phyloP scores from a whole-genome alignment of 2,113 vertebrate species.

The Electrona antarctica region DNA sequence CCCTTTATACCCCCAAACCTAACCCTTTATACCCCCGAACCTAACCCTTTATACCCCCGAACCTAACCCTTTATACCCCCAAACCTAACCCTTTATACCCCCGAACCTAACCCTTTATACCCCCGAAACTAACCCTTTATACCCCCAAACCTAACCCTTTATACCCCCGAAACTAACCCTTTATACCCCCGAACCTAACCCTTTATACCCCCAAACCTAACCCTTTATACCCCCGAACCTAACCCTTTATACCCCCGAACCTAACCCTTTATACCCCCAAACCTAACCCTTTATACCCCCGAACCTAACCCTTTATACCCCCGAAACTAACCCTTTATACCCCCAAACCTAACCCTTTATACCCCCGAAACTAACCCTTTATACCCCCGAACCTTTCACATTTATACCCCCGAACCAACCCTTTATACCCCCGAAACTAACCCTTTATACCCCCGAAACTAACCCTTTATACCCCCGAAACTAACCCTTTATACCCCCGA shows the following conservation, averaged over 20 bases:
- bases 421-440: background rate
- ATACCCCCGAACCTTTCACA: constrained; percentile 26
- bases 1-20: no score
- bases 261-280: no score
- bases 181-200: background rate
- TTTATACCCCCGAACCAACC: constrained; percentile 7
- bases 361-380: no score
- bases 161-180: no score
- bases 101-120: background rate
- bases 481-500: constrained; percentile 2
- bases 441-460: constrained; percentile 4
- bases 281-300: constrained; percentile 15
- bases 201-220: no score
- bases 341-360: background rate
- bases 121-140: background rate
- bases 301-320: constrained; percentile 2
- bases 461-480: background rate
- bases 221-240: background rate
- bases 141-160: no score
- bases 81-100: constrained; percentile 20
- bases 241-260: background rate
- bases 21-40: constrained; percentile 7
- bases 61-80: no score
- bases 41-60: background rate
- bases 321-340: background rate